These are phyloP conservation scores for Ceyx margarethae DNA, from an alignment of 2,113 vertebrate species.

Conservation along the genomic window DNA sequence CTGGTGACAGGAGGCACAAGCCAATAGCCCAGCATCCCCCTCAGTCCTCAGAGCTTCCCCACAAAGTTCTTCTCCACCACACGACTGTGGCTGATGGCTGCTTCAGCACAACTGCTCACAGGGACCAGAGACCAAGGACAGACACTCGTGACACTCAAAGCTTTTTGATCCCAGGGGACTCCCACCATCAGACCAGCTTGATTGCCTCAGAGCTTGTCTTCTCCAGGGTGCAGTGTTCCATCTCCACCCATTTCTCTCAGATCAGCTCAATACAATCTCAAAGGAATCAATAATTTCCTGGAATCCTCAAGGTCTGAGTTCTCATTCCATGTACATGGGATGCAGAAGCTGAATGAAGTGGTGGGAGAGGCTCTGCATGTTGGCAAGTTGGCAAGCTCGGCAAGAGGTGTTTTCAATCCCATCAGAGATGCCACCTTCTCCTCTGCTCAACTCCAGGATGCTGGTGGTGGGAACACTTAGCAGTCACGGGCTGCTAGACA, in stretches of 20 bases:
- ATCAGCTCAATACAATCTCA: not conserved
- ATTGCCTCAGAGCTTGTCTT: not conserved
- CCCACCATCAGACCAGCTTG: not conserved
- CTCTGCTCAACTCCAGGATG: fast-evolving
- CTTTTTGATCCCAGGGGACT: not conserved
- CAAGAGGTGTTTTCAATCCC: not conserved
- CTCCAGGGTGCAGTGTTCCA: not conserved
- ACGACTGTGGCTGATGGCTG: not conserved
- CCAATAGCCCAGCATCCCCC: not conserved
- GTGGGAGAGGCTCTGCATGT: not conserved
- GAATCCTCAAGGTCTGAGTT: not conserved
- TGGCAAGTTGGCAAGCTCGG: too few relatives aligned
- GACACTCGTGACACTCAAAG: too few relatives aligned
- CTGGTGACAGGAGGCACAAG: not conserved
- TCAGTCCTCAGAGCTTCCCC: not conserved
- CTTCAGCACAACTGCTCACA: not conserved
- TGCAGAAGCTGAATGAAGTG: not conserved
- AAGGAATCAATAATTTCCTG: not conserved
- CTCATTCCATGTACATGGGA: fast-evolving
- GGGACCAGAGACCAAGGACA: not conserved
- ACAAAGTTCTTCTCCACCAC: not conserved
- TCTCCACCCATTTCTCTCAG: not conserved
- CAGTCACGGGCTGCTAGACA: fast-evolving
- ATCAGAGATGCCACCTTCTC: fast-evolving
- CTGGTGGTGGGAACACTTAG: not conserved